A percentile compares a stretch with the other conserved stretches of the same genome.
phyloP scores from a whole-genome alignment of 1,140 invertebrate species.

The Parapsyche elsis region DNA sequence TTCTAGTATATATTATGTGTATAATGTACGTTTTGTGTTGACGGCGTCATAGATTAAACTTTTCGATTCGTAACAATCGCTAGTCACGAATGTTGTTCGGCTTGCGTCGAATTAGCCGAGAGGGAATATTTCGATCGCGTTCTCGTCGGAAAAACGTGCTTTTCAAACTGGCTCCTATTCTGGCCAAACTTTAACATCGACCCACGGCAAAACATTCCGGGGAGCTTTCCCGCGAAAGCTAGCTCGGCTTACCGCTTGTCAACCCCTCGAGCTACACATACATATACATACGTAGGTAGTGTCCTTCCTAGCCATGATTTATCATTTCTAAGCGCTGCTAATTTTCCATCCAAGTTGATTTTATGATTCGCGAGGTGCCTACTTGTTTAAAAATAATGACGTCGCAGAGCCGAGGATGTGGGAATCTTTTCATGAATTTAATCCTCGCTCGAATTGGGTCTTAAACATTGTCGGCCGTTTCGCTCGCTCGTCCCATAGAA shows the following conservation, averaged over 20 bases:
- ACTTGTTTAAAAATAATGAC: too few relatives aligned
- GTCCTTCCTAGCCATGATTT: too few relatives aligned
- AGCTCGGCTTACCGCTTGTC: slow-evolving; percentile 15
- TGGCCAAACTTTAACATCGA: not conserved
- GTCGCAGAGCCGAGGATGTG: not conserved
- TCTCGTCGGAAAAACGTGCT: not conserved
- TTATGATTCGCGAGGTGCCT: too few relatives aligned
- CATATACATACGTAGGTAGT: not conserved
- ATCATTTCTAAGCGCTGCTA: too few relatives aligned
- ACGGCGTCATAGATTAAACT: too few relatives aligned
- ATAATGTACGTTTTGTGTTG: too few relatives aligned
- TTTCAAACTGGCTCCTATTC: not conserved
- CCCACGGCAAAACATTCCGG: not conserved
- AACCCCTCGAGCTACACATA: not conserved
- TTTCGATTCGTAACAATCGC: too few relatives aligned
- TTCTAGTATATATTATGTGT: not conserved
- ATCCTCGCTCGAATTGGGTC: not conserved
- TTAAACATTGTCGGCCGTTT: not conserved
- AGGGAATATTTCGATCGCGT: not conserved
- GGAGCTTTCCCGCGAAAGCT: not conserved
- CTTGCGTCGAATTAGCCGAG: too few relatives aligned
- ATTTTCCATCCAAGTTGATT: too few relatives aligned
- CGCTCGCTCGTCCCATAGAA: not conserved
- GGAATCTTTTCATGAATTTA: not conserved
- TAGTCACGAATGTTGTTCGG: too few relatives aligned